Percentiles rank a stretch among this genome's conserved stretches.
Conservation (phyloP, 92 coral and sea anemone genomes). For the Parazoanthus atlanticus region DNA sequence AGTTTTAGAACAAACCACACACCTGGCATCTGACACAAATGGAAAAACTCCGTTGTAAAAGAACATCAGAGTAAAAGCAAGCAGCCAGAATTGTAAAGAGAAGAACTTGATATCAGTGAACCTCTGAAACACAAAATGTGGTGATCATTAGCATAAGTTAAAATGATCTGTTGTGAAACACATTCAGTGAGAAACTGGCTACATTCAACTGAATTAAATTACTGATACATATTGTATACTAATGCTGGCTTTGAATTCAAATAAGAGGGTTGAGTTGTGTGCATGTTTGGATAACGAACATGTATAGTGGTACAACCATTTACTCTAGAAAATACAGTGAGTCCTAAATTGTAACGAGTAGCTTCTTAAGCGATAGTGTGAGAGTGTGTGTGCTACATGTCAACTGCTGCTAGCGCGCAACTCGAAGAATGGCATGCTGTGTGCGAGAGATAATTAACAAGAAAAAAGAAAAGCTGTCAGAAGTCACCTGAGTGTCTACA, state of each 20-base stretch:
- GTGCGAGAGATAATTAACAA: neutral
- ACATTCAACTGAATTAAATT: too few species aligned
- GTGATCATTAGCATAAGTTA: neutral
- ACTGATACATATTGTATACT: too few species aligned
- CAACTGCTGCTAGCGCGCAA: too few species aligned
- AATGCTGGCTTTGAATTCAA: too few species aligned
- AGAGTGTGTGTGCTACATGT: too few species aligned
- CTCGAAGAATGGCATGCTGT: too few species aligned
- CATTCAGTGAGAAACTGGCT: neutral
- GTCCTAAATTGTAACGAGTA: too few species aligned
- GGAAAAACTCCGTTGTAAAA: conserved; percentile 91
- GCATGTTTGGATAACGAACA: too few species aligned
- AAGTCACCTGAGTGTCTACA: neutral
- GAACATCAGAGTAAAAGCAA: conserved; percentile 81
- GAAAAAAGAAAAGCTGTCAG: neutral
- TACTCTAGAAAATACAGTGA: too few species aligned
- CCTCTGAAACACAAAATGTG: conserved; percentile 47
- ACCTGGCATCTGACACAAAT: conserved; percentile 91
- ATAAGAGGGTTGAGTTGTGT: too few species aligned
- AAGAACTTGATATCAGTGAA: conserved; percentile 80
- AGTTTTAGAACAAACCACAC: neutral
- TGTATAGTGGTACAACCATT: too few species aligned
- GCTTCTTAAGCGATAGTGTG: too few species aligned
- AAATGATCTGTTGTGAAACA: neutral
- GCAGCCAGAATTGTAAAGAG: conserved; percentile 76